Evolutionary conservation across 2,113 vertebrate genomes (phyloP).

Genomic region (Catharus bicknelli): DNA sequence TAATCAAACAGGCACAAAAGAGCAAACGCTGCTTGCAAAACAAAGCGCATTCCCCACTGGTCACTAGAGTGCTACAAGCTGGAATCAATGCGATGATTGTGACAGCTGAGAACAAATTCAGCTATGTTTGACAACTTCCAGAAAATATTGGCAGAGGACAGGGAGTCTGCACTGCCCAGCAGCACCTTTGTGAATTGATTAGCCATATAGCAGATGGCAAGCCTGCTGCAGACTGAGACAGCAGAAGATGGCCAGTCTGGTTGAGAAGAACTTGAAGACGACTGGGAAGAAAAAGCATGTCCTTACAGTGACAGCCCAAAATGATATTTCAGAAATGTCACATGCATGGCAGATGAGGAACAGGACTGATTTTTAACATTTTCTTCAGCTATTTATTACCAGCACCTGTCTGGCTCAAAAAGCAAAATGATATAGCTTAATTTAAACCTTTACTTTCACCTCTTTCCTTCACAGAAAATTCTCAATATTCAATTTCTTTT

Average conservation of each 20-base stretch:
- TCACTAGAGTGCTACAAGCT: slow-evolving; percentile 56
- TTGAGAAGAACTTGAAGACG: slow-evolving; percentile 57
- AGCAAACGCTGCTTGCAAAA: slow-evolving; percentile 52
- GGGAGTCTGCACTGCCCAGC: slow-evolving; percentile 62
- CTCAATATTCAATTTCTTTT: not conserved
- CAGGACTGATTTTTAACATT: slow-evolving; percentile 7
- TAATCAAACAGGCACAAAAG: slow-evolving; percentile 30
- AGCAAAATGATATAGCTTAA: not conserved
- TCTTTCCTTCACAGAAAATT: not conserved
- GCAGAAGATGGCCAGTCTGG: slow-evolving; percentile 65
- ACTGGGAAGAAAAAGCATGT: slow-evolving; percentile 43
- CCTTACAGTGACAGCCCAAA: slow-evolving; percentile 37
- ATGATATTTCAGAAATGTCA: slow-evolving; percentile 33
- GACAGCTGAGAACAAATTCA: slow-evolving; percentile 69
- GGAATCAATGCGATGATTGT: slow-evolving; percentile 46
- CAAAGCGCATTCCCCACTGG: slow-evolving; percentile 24
- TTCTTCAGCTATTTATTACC: not conserved
- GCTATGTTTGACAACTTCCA: slow-evolving; percentile 71
- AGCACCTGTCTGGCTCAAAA: not conserved
- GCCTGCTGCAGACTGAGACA: slow-evolving; percentile 65
- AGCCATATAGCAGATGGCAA: slow-evolving; percentile 71
- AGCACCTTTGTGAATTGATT: slow-evolving; percentile 70
- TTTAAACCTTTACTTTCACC: not conserved
- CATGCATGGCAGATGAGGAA: not conserved
- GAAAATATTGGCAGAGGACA: slow-evolving; percentile 66